Evolutionary conservation across 1,140 invertebrate genomes (phyloP).

Genomic region (Melanaphis sacchari): DNA sequence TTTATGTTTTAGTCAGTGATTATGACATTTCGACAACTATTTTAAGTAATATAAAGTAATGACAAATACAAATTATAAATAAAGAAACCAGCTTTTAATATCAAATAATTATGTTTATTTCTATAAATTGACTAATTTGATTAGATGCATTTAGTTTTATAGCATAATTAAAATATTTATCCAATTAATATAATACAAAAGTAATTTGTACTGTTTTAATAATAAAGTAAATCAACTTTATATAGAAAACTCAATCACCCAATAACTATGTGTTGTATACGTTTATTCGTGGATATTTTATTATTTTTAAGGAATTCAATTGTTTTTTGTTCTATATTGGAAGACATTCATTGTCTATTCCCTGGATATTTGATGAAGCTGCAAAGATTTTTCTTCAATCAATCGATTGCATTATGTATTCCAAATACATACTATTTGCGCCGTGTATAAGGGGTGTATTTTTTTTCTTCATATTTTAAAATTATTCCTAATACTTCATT

Average conservation of each 20-base stretch:
- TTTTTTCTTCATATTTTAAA: slow-evolving; percentile 36
- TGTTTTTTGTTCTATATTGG: slow-evolving; percentile 4
- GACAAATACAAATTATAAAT: too few relatives aligned
- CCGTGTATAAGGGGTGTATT: background rate
- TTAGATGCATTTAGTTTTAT: background rate
- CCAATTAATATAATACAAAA: background rate
- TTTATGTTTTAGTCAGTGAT: too few relatives aligned
- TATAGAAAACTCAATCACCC: background rate
- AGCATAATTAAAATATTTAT: background rate
- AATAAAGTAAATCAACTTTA: background rate
- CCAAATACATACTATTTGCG: background rate
- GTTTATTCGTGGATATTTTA: slow-evolving; percentile 4
- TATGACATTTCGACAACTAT: too few relatives aligned
- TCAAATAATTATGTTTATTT: background rate
- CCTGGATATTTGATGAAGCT: slow-evolving; percentile 21
- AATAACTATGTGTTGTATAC: background rate
- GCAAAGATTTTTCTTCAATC: slow-evolving; percentile 41
- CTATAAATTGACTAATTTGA: background rate
- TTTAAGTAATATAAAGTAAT: too few relatives aligned
- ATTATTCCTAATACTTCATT: background rate
- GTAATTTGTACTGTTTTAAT: background rate
- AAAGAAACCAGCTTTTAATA: too few relatives aligned
- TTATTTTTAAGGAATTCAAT: background rate
- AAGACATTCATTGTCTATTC: slow-evolving; percentile 7
- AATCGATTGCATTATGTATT: slow-evolving; percentile 23